Evolutionary conservation across 2,888 invertebrate species (phyloP).

Genomic region (Tipula helvola): DNA sequence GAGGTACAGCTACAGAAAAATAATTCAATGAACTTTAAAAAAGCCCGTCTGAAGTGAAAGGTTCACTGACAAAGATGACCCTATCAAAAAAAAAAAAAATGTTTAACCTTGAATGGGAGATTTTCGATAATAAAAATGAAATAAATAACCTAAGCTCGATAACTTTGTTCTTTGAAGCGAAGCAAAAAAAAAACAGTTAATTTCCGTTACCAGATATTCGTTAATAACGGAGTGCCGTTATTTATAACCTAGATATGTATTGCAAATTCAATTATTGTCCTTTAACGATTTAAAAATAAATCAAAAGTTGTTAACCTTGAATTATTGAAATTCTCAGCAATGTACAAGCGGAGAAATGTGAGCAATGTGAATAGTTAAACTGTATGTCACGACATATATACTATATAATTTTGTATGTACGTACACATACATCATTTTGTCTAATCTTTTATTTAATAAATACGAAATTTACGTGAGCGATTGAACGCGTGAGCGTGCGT

Average conservation of each 20-base stretch:
- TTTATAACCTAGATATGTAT: background rate
- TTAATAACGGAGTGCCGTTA: background rate
- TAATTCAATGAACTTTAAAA: background rate
- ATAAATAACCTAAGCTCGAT: background rate
- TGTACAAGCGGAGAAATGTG: background rate
- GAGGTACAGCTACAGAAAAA: background rate
- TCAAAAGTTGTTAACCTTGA: background rate
- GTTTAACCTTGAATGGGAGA: background rate
- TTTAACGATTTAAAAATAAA: background rate
- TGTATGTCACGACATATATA: background rate
- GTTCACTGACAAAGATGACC: no score
- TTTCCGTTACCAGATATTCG: background rate
- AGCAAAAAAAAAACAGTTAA: background rate
- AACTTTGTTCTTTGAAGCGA: background rate
- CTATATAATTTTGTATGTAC: background rate
- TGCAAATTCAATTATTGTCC: background rate
- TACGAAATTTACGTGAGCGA: no score
- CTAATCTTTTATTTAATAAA: no score
- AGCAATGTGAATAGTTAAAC: background rate
- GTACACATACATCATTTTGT: no score
- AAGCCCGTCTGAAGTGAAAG: no score
- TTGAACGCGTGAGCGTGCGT: no score
- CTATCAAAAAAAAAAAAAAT: no score
- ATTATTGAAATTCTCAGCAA: background rate
- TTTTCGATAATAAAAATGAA: background rate